A percentile compares a stretch with the other conserved stretches of the same genome.
phyloP scores from a whole-genome alignment of 1,140 invertebrate species.

The Megalonaias nervosa region DNA sequence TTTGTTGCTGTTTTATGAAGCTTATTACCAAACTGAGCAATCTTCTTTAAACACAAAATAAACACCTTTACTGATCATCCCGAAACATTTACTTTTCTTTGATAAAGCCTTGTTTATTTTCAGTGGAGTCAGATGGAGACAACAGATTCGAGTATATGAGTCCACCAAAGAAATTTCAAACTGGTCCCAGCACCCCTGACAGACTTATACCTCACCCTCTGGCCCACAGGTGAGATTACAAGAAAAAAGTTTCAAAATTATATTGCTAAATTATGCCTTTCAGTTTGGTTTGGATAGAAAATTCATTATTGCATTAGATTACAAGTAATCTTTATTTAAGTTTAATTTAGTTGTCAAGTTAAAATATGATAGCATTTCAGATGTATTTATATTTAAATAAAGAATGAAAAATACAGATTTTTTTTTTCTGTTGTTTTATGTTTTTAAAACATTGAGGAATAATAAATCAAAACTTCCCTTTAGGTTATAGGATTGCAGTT shows the following conservation, averaged over 20 bases:
- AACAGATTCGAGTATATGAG: slow-evolving; percentile 61
- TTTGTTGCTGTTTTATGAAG: too few species aligned
- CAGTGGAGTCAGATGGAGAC: slow-evolving; percentile 58
- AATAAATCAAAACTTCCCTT: too few species aligned
- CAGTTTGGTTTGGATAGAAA: not conserved
- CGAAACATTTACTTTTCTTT: not conserved
- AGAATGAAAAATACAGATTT: too few species aligned
- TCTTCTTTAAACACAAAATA: too few species aligned
- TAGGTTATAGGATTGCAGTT: too few species aligned
- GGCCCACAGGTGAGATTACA: slow-evolving; percentile 52
- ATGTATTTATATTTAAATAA: too few species aligned
- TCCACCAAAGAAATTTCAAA: slow-evolving; percentile 63
- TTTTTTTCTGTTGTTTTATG: too few species aligned
- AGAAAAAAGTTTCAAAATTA: not conserved
- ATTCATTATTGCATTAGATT: not conserved
- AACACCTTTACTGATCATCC: too few species aligned
- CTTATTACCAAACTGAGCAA: too few species aligned
- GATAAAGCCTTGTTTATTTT: slow-evolving; percentile 11
- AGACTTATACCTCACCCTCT: slow-evolving; percentile 55
- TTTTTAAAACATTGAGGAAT: too few species aligned
- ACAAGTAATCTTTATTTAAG: not conserved
- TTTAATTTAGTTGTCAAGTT: not conserved
- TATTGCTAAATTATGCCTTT: not conserved
- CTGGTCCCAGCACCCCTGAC: slow-evolving; percentile 60
- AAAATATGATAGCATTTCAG: too few species aligned